These are phyloP conservation scores for Adelosebastes latens DNA, from an alignment of 2,797 vertebrate species.

Conservation along the genomic window DNA sequence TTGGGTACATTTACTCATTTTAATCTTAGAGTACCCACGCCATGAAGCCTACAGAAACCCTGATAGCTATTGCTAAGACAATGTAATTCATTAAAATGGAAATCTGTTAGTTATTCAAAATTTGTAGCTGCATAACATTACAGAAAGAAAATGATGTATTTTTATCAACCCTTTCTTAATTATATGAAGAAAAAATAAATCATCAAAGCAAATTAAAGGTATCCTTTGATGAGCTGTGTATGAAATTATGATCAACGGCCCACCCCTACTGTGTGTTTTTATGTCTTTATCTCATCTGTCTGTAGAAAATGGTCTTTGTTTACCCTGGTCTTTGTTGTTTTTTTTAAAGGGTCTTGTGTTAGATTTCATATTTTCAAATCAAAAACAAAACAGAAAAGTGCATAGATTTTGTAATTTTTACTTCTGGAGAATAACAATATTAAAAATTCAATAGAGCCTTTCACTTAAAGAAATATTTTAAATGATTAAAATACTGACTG, in stretches of 20 bases:
- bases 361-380: background rate
- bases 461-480: constrained; percentile 4
- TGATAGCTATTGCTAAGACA: background rate
- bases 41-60: background rate
- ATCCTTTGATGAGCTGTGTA: constrained; percentile 39
- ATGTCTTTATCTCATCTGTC: constrained; percentile 13
- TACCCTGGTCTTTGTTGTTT: background rate
- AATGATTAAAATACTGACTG: constrained; percentile 17
- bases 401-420: background rate
- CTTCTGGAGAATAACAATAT: constrained; percentile 3
- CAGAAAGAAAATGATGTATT: background rate
- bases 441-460: constrained; percentile 16
- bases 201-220: constrained; percentile 36
- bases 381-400: background rate
- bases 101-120: background rate
- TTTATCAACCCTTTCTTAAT: background rate
- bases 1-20: background rate
- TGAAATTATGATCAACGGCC: constrained; percentile 9
- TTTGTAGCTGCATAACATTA: background rate
- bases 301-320: background rate
- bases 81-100: background rate
- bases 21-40: background rate
- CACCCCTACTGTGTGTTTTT: background rate
- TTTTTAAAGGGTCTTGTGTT: background rate
- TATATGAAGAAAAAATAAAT: background rate